phyloP scores from a whole-genome alignment of 2,797 vertebrate species.

The Nyctibius grandis region DNA sequence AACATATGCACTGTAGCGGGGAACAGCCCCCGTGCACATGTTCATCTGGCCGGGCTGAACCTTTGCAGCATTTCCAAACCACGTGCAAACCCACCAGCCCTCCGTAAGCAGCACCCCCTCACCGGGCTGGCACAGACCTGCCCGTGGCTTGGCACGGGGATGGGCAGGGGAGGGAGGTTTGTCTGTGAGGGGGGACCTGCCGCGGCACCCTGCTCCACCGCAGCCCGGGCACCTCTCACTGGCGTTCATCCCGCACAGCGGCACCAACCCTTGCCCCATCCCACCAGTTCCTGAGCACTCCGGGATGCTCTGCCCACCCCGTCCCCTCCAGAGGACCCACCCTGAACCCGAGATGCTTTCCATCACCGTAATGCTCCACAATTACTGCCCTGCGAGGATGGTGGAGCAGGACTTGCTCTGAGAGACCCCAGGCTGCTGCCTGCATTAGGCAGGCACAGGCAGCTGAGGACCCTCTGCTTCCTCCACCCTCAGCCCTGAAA shows the following conservation, averaged over 20 bases:
- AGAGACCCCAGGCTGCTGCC: not conserved
- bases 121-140: not conserved
- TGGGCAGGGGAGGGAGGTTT: not conserved
- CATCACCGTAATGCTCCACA: not conserved
- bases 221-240: fast-evolving
- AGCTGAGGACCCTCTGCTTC: not conserved
- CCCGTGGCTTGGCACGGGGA: not conserved
- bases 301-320: not conserved
- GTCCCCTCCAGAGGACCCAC: not conserved
- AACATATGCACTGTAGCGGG: not conserved
- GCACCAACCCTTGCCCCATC: not conserved
- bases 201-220: not conserved
- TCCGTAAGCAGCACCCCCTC: fast-evolving
- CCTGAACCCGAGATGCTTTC: not conserved
- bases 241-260: not conserved
- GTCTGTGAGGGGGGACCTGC: not conserved
- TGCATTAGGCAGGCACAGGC: not conserved
- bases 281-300: not conserved
- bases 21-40: not conserved
- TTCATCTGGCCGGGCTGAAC: not conserved
- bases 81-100: not conserved
- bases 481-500: not conserved
- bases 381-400: not conserved
- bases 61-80: not conserved
- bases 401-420: not conserved